A percentile compares a stretch with the other conserved stretches of the same genome.
Evolutionary conservation across 2,113 vertebrate species (phyloP).

Genomic region (Rutilus rutilus): DNA sequence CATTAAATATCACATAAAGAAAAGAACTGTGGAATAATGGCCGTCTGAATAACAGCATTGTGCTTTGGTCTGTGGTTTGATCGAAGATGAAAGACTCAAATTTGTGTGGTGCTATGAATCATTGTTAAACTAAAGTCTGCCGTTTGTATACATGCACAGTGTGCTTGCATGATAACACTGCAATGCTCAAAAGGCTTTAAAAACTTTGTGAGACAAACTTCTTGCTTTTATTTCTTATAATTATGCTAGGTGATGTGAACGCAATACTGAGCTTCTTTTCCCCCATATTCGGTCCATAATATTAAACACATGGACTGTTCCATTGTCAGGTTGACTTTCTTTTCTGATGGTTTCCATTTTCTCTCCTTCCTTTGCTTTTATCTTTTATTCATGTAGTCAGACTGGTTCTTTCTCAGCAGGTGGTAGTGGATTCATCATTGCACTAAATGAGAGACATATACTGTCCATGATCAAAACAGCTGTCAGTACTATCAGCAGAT

Average conservation of each 20-base stretch:
- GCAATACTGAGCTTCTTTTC: neutral
- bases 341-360: neutral
- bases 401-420: conserved; percentile 20
- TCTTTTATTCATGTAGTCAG: conserved; percentile 8
- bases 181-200: neutral
- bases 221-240: neutral
- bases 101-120: neutral
- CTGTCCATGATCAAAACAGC: conserved; percentile 23
- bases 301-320: neutral
- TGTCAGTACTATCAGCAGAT: conserved; percentile 27
- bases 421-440: conserved; percentile 36
- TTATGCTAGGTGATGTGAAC: neutral
- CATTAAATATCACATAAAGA: neutral
- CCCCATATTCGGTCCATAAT: neutral
- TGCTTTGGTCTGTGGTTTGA: neutral
- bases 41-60: neutral
- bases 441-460: conserved; percentile 21
- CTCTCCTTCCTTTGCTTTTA: conserved; percentile 12
- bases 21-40: neutral
- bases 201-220: conserved; percentile 1
- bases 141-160: neutral
- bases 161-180: neutral
- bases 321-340: neutral
- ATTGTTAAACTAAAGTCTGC: neutral
- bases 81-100: neutral